Conservation (phyloP, 2,888 invertebrate genomes). For the Hyles lineata region DNA sequence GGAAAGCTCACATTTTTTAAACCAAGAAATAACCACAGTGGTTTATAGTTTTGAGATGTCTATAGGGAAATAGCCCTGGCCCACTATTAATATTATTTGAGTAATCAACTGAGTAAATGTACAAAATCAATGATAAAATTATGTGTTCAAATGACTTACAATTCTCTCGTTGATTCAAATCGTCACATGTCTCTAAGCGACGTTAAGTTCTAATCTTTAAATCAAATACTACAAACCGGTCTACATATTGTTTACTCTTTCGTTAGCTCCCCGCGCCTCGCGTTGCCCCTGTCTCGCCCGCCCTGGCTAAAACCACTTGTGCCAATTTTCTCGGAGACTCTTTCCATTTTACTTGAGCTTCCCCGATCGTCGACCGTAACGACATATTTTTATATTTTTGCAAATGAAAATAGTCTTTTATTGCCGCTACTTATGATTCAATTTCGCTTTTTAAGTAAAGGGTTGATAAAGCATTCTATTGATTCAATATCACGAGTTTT, state of each 20-base stretch:
- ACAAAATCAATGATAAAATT: too few species aligned
- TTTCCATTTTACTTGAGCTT: constrained; percentile 82
- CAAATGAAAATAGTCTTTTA: constrained; percentile 58
- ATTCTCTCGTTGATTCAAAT: neutral
- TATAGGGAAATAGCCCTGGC: too few species aligned
- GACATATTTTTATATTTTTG: constrained; percentile 58
- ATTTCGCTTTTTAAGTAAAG: constrained; percentile 47
- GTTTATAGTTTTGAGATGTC: too few species aligned
- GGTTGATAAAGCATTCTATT: constrained; percentile 42
- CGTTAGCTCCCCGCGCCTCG: constrained; percentile 57
- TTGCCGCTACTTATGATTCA: constrained; percentile 51
- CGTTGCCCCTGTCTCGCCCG: constrained; percentile 60
- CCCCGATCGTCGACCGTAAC: constrained; percentile 58
- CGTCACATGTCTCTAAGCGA: neutral
- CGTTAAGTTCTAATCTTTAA: neutral
- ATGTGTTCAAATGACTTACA: too few species aligned
- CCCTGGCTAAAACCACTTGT: constrained; percentile 83
- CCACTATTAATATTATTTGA: too few species aligned
- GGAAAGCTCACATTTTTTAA: too few species aligned
- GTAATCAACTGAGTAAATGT: too few species aligned
- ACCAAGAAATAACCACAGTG: too few species aligned
- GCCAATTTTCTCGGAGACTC: constrained; percentile 84
- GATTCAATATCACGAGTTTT: constrained; percentile 51
- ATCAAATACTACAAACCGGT: constrained; percentile 29
- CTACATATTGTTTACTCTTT: constrained; percentile 44